Conservation (phyloP, 2,113 vertebrate genomes). For the Mustela lutreola region DNA sequence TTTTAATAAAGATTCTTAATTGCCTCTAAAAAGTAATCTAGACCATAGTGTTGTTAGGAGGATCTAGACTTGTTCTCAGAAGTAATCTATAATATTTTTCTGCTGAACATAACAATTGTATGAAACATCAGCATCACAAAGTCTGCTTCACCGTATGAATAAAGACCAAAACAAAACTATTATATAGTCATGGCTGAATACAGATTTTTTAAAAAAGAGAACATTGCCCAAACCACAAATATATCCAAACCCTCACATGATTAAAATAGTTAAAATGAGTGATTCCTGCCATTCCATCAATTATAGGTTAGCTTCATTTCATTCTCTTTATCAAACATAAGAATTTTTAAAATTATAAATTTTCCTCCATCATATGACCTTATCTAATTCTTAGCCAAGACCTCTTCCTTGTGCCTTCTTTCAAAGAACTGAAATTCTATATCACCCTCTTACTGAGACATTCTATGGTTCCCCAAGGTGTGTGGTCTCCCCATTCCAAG, state of each 20-base stretch:
- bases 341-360: not conserved
- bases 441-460: not conserved
- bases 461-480: not conserved
- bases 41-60: not conserved
- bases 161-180: not conserved
- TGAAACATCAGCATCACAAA: not conserved
- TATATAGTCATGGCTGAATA: not conserved
- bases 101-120: not conserved
- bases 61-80: not conserved
- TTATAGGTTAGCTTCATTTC: not conserved
- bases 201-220: not conserved
- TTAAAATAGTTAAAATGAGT: not conserved
- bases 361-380: not conserved
- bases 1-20: not conserved
- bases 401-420: not conserved
- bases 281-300: not conserved
- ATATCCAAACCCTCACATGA: not conserved
- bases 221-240: not conserved
- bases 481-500: not conserved
- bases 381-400: not conserved
- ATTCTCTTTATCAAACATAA: not conserved
- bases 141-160: not conserved
- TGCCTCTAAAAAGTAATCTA: not conserved
- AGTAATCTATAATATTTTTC: not conserved
- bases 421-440: not conserved